These are phyloP conservation scores for Tuta absoluta DNA, from an alignment of 2,888 invertebrate species.

Conservation along the genomic window DNA sequence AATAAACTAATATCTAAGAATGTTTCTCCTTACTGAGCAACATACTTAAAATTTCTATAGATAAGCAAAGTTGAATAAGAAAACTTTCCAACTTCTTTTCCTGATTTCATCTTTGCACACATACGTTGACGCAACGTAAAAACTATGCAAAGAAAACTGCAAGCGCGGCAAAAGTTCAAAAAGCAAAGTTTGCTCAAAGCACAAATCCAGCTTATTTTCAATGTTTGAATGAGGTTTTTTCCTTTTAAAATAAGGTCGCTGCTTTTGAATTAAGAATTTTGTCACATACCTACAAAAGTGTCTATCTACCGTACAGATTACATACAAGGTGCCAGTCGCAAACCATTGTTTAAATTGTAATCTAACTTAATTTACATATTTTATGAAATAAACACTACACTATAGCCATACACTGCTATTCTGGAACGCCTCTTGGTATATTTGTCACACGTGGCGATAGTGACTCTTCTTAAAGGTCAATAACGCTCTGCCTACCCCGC, in stretches of 20 bases:
- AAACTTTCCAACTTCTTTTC: not conserved
- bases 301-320: too few species aligned
- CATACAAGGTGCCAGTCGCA: too few species aligned
- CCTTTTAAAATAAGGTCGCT: not conserved
- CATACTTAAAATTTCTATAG: not conserved
- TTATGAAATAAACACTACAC: too few species aligned
- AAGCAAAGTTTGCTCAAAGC: constrained; percentile 21
- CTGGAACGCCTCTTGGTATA: too few species aligned
- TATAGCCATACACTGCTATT: too few species aligned
- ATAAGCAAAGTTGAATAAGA: not conserved
- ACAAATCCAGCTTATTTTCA: constrained; percentile 12
- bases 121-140: constrained; percentile 3
- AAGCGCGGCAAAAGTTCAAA: constrained; percentile 21
- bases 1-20: too few species aligned
- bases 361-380: too few species aligned
- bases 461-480: too few species aligned
- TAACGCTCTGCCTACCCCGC: too few species aligned
- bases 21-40: too few species aligned
- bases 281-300: not conserved
- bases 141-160: constrained; percentile 12
- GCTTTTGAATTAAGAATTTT: not conserved
- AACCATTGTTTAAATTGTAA: too few species aligned
- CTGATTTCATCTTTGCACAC: not conserved
- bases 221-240: not conserved
- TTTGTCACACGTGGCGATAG: too few species aligned